Evolutionary conservation across 35 echinoderm and acorn worm genomes (phyloP).

Genomic region (Lytechinus variegatus): DNA sequence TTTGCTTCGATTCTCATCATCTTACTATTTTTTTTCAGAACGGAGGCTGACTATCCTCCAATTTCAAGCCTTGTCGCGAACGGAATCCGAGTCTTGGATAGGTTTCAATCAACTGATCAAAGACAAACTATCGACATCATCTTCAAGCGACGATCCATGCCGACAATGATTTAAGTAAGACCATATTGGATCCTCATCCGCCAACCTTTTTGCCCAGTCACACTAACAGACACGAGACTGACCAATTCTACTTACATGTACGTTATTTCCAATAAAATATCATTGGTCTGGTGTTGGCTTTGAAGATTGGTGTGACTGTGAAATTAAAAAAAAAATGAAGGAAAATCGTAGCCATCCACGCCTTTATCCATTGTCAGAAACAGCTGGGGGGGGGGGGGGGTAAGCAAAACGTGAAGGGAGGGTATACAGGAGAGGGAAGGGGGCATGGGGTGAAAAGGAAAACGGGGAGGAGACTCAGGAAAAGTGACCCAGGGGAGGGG

Average conservation of each 20-base stretch:
- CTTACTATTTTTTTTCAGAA: neutral
- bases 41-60: neutral
- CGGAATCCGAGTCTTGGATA: neutral
- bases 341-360: neutral
- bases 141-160: neutral
- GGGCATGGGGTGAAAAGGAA: neutral
- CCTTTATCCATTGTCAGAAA: neutral
- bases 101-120: neutral
- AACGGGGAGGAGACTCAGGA: neutral
- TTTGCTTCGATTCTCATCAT: neutral
- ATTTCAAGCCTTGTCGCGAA: conserved; percentile 35
- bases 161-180: conserved; percentile 18
- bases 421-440: neutral
- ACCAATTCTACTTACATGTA: no score
- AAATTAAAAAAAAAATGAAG: neutral
- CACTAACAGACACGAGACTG: no score
- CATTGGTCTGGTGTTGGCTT: no score
- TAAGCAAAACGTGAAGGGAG: neutral
- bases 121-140: neutral
- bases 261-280: no score
- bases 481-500: neutral
- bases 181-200: conserved; percentile 31
- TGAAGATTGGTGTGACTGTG: no score
- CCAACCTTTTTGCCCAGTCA: neutral
- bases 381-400: no score